A percentile compares a stretch with the other conserved stretches of the same genome.
Conservation (phyloP, 2,888 invertebrate species). For the Tenthredo mesomela region DNA sequence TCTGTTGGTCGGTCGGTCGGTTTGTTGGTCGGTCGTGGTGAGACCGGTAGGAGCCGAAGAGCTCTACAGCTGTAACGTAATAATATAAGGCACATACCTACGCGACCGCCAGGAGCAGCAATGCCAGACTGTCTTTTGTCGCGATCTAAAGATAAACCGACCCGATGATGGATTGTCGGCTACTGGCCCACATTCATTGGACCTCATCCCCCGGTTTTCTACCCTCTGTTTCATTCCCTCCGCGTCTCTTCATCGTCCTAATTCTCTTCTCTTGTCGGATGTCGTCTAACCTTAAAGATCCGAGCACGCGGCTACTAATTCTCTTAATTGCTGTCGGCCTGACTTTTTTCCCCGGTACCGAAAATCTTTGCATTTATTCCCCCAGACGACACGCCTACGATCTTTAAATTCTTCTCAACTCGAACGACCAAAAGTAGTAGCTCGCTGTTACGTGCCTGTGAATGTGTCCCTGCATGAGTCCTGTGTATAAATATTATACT, state of each 20-base stretch:
- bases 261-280: constrained; percentile 39
- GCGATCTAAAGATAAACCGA: constrained; percentile 51
- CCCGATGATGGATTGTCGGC: constrained; percentile 54
- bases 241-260: constrained; percentile 26
- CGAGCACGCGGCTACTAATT: constrained; percentile 52
- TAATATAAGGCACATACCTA: constrained; percentile 51
- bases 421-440: neutral
- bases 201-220: constrained; percentile 18
- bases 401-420: constrained; percentile 50
- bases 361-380: constrained; percentile 47
- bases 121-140: constrained; percentile 54
- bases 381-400: constrained; percentile 46
- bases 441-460: constrained; percentile 4
- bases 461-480: constrained; percentile 10
- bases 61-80: constrained; percentile 50
- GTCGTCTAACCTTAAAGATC: constrained; percentile 46
- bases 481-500: constrained; percentile 33
- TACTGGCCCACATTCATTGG: constrained; percentile 53
- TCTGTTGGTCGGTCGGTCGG: constrained; percentile 26
- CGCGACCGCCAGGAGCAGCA: constrained; percentile 48
- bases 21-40: constrained; percentile 32
- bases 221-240: constrained; percentile 33
- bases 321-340: constrained; percentile 46
- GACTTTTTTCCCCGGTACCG: constrained; percentile 19
- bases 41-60: constrained; percentile 44